Base-by-base conservation (phyloP, 2,797 vertebrate genomes). In the Salarias fasciatus region DNA sequence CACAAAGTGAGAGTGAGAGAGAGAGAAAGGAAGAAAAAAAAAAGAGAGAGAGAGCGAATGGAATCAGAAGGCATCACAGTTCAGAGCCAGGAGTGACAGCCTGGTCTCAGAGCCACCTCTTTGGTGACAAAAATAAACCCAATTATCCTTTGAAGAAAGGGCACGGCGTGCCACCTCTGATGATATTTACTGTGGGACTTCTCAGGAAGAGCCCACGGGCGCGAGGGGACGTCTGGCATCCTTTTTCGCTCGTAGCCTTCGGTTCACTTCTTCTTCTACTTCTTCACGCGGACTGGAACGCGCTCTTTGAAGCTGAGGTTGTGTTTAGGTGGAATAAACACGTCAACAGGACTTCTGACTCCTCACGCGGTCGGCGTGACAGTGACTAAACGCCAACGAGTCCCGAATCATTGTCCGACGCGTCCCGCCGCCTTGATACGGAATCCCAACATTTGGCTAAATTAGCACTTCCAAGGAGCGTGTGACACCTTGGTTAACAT, bases 401-500 rank as follows among this genome's bases (percentile, higher is more conserved):
- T 92, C 92, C 93, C 6, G 91, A 95, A 93, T 92, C 92, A 88
- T 93, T 93, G 94, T 96, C 94, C 94, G 86, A 93, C 89, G 91
- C 89, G 94, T 95, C 93, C 93, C 88, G 88, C 57, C 41, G 92
- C 93, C 94, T 95, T 95, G 94, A 96, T 95, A 96, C 79, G 93
- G 94, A 95, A 96, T 96, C 95, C 94, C 92, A 95, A 94, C 95
- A 94, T 95, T 94, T 93, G 94, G 94, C 94, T 94, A 96, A 97
- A 96, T 96, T 95, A 96, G 94, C 93, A 93, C 93, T 94, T 94
- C 94, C 94, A 93, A 95, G 93, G 90, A 94, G 93, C 94, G 90
- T 95, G 95, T 95, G 95, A 98, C 96, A 98, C 95, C 95, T 95
- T 97, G 95, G 94, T 97, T 98, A 98, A 98, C 95, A 95, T 96